Percentiles rank a stretch among this genome's conserved stretches.
These are phyloP conservation scores for Spialia ferax DNA, from an alignment of 2,888 invertebrate genomes.

Conservation along the genomic window DNA sequence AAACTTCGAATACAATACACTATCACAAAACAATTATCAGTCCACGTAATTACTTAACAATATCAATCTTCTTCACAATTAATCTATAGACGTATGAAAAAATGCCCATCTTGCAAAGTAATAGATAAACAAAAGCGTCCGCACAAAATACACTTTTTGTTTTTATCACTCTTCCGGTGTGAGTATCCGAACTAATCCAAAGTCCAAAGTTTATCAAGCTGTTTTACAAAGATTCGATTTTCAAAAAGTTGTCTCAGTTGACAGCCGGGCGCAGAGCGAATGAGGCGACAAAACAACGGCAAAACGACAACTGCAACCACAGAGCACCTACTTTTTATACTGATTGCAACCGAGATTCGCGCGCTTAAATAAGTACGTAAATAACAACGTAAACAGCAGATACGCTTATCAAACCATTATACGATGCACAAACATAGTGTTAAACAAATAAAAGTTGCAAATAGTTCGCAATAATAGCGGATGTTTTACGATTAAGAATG, in stretches of 20 bases:
- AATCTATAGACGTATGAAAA: conserved; percentile 79
- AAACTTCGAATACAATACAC: not conserved
- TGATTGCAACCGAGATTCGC: not conserved
- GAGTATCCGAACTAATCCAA: not conserved
- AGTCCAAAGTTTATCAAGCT: too few relatives aligned
- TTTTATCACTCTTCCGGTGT: conserved; percentile 16
- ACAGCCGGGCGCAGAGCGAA: conserved; percentile 16
- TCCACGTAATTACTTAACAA: conserved; percentile 45
- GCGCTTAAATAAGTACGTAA: conserved; percentile 16
- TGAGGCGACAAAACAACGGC: conserved; percentile 25
- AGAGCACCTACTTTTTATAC: too few relatives aligned
- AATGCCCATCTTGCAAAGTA: conserved; percentile 71
- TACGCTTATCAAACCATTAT: conserved; percentile 21
- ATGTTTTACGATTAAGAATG: conserved; percentile 17
- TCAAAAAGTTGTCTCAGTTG: not conserved
- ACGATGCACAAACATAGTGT: conserved; percentile 12
- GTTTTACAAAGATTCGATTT: conserved; percentile 4
- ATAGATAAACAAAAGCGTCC: not conserved
- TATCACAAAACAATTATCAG: too few relatives aligned
- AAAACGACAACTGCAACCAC: too few relatives aligned
- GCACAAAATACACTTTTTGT: not conserved
- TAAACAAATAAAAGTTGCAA: not conserved
- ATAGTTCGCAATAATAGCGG: conserved; percentile 8
- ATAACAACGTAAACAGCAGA: conserved; percentile 22
- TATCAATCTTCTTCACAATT: conserved; percentile 73